Percentiles rank a stretch among this genome's conserved stretches.
Conservation (phyloP, 1,140 invertebrate species). For the Penaeus chinensis region DNA sequence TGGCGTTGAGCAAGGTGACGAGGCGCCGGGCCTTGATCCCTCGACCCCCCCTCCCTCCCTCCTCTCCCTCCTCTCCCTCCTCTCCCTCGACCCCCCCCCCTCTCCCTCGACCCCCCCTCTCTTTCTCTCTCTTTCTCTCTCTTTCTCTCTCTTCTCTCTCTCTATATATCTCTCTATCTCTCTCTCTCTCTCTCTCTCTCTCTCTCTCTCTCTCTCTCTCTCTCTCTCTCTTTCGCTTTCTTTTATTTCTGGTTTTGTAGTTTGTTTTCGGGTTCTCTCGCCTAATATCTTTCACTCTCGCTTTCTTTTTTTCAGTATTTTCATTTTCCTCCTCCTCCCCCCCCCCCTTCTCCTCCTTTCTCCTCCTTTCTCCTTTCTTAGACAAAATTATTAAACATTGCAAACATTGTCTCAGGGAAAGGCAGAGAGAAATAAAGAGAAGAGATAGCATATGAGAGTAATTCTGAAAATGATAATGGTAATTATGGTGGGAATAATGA, state of each 20-base stretch:
- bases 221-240: not conserved
- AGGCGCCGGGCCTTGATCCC: not conserved
- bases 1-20: no score
- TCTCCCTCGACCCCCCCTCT: not conserved
- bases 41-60: no score
- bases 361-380: no score
- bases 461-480: not conserved
- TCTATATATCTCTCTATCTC: not conserved
- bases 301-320: not conserved
- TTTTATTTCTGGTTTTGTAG: not conserved
- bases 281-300: not conserved
- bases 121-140: not conserved
- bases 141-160: slow-evolving; percentile 6
- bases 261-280: not conserved
- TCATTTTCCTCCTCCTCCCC: not conserved
- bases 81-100: not conserved
- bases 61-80: not conserved
- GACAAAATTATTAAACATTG: no score
- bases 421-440: not conserved
- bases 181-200: not conserved
- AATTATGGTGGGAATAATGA: not conserved
- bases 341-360: not conserved
- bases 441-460: not conserved
- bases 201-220: slow-evolving; percentile 24
- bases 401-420: no score